Evolutionary conservation across 2,888 invertebrate genomes (phyloP).

Genomic region (Helicoverpa assulta): DNA sequence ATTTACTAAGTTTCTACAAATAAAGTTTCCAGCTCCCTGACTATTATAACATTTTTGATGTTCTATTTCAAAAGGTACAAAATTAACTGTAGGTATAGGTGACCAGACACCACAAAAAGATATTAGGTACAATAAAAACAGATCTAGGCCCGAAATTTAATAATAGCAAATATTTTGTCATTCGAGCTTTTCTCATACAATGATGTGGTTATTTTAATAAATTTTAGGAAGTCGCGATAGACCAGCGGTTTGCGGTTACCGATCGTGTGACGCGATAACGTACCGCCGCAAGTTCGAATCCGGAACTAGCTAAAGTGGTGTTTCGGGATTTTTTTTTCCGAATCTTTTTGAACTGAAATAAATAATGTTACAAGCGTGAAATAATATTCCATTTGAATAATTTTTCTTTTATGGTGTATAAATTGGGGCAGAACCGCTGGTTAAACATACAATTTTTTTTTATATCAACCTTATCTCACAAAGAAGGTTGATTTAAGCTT

Average conservation of each 20-base stretch:
- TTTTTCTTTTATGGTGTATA: no score
- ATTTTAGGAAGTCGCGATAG: slow-evolving; percentile 37
- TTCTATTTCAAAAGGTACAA: slow-evolving; percentile 20
- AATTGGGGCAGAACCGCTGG: no score
- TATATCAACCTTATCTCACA: no score
- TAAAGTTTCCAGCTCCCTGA: slow-evolving; percentile 5
- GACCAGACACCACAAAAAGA: neutral
- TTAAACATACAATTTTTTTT: no score
- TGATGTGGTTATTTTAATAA: slow-evolving; percentile 25
- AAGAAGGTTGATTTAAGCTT: no score
- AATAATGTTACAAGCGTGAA: no score
- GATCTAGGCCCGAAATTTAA: slow-evolving; percentile 26
- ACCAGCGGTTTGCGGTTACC: slow-evolving; percentile 42
- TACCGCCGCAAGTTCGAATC: slow-evolving; percentile 36
- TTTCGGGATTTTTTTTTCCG: neutral
- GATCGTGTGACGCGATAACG: slow-evolving; percentile 5
- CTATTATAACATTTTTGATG: neutral
- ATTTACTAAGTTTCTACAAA: neutral
- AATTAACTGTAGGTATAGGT: slow-evolving; percentile 11
- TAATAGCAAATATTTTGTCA: slow-evolving; percentile 34
- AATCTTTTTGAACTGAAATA: neutral
- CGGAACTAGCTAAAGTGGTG: neutral
- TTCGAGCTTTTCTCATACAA: slow-evolving; percentile 10
- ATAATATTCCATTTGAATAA: no score
- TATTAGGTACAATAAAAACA: slow-evolving; percentile 6